Conservation (phyloP, 2,888 invertebrate genomes). For the Andrena dorsata region DNA sequence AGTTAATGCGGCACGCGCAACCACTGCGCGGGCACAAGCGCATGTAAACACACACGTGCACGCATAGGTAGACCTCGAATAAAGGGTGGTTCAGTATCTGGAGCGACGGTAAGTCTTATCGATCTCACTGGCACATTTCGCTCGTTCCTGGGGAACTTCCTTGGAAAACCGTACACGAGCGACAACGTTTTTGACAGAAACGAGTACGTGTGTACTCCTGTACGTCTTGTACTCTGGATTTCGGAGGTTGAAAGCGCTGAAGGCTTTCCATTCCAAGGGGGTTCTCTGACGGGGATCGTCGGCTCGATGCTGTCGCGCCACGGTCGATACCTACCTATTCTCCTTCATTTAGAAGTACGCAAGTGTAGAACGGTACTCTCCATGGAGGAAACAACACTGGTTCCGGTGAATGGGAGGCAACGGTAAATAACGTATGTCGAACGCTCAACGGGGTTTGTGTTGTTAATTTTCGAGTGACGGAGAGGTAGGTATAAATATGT, state of each 20-base stretch:
- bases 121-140: conserved; percentile 39
- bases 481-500: too few relatives aligned
- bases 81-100: conserved; percentile 30
- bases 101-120: conserved; percentile 39
- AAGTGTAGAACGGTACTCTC: background rate
- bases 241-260: background rate
- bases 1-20: conserved; percentile 41
- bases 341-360: background rate
- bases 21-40: background rate
- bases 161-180: conserved; percentile 25
- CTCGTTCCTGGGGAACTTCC: conserved; percentile 22
- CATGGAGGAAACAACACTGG: too few relatives aligned
- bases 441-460: too few relatives aligned
- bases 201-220: background rate
- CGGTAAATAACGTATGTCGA: too few relatives aligned
- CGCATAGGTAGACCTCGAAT: conserved; percentile 19
- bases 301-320: too few relatives aligned
- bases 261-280: background rate
- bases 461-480: too few relatives aligned
- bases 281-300: background rate
- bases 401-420: too few relatives aligned
- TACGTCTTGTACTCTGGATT: conserved; percentile 4
- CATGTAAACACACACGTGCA: background rate
- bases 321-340: background rate
- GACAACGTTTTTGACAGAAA: conserved; percentile 28